phyloP scores from a whole-genome alignment of 2,888 invertebrate species.

The Perithous albicinctus region DNA sequence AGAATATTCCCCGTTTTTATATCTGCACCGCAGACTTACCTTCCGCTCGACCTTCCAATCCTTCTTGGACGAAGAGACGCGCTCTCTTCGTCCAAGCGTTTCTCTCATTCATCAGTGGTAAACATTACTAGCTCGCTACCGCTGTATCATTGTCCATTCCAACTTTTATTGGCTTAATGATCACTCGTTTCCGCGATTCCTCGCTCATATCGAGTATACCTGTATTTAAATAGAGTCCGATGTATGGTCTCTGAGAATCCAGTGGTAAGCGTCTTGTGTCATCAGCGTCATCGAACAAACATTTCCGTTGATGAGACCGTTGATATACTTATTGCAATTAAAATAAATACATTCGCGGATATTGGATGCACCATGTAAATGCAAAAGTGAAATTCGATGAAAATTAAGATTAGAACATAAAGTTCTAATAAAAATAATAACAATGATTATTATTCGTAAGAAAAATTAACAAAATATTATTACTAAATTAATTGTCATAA shows the following conservation, averaged over 20 bases:
- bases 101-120: constrained; percentile 33
- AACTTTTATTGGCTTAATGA: constrained; percentile 1
- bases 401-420: no score
- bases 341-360: no score
- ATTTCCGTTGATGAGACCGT: no score
- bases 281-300: background rate
- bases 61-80: background rate
- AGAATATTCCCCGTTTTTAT: constrained; percentile 11
- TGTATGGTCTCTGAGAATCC: constrained; percentile 2
- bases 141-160: background rate
- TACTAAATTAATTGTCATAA: no score
- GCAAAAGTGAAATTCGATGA: no score
- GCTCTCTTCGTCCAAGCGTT: no score
- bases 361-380: no score
- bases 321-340: no score
- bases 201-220: background rate
- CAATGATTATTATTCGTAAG: no score
- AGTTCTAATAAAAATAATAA: no score
- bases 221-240: background rate
- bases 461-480: no score
- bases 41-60: constrained; percentile 3
- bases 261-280: background rate
- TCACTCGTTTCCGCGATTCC: constrained; percentile 43
- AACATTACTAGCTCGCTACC: constrained; percentile 10
- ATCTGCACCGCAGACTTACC: background rate